A percentile compares a stretch with the other conserved stretches of the same genome.
Evolutionary conservation across 2,888 invertebrate species (phyloP).

Genomic region (Phengaris alcon): DNA sequence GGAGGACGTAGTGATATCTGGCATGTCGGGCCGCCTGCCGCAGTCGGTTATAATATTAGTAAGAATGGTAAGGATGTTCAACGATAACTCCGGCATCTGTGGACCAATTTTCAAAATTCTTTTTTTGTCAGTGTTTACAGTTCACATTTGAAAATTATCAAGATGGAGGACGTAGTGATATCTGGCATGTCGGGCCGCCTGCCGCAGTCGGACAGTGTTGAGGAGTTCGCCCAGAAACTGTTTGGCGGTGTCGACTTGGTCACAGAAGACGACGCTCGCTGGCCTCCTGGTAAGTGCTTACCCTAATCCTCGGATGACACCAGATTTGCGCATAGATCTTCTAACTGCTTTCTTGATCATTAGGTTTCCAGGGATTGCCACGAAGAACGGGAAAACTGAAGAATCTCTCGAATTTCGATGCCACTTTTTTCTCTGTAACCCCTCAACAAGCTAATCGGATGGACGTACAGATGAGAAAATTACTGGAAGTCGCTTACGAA

Average conservation of each 20-base stretch:
- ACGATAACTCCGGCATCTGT: too few relatives aligned
- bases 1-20: too few relatives aligned
- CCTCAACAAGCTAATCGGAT: conserved; percentile 15
- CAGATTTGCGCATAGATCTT: too few relatives aligned
- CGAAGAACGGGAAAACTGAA: conserved; percentile 11
- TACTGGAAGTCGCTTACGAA: conserved; percentile 25
- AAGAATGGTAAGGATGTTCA: too few relatives aligned
- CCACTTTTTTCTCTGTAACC: conserved; percentile 19
- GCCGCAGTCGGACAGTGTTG: neutral
- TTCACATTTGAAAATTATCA: neutral
- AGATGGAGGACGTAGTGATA: conserved; percentile 12
- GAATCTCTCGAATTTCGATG: conserved; percentile 15
- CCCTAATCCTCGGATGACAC: too few relatives aligned
- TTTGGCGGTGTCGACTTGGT: conserved; percentile 15
- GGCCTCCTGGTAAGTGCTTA: conserved; percentile 3
- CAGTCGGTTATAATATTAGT: too few relatives aligned
- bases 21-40: too few relatives aligned
- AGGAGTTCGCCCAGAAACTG: conserved; percentile 20
- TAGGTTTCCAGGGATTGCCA: neutral
- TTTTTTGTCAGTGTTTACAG: neutral
- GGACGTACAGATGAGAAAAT: conserved; percentile 6
- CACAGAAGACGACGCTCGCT: neutral
- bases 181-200: conserved; percentile 25
- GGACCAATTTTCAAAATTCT: too few relatives aligned
- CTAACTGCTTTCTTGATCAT: too few relatives aligned